These are phyloP conservation scores for Sthenelais limicola DNA, from an alignment of 2,888 invertebrate species.

Conservation along the genomic window DNA sequence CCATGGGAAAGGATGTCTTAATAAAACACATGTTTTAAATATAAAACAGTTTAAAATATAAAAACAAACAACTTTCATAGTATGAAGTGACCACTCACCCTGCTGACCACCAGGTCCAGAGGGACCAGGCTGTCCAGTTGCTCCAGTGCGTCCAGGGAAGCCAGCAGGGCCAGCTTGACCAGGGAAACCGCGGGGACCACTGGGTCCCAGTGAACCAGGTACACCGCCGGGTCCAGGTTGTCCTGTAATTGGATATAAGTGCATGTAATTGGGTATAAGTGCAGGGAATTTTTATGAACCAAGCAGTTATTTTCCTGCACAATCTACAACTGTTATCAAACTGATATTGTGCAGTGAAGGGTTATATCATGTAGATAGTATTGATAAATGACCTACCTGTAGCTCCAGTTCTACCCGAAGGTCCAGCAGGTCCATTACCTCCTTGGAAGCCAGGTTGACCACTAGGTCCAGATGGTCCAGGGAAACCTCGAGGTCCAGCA, in stretches of 20 bases:
- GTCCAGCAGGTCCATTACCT: constrained; percentile 34
- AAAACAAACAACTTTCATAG: background rate
- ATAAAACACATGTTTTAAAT: background rate
- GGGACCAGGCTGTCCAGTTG: constrained; percentile 37
- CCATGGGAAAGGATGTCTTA: no score
- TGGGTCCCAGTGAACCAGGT: constrained; percentile 1
- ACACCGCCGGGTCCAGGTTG: constrained; percentile 18
- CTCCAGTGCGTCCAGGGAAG: constrained; percentile 37
- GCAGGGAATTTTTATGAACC: no score
- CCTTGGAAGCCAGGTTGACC: constrained; percentile 35
- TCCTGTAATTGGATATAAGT: no score
- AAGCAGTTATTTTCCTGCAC: no score
- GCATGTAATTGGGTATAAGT: no score
- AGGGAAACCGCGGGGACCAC: constrained; percentile 30
- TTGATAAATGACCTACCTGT: no score
- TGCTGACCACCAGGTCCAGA: constrained; percentile 38
- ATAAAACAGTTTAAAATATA: background rate
- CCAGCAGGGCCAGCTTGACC: constrained; percentile 57
- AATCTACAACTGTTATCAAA: no score
- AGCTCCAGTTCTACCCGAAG: constrained; percentile 38
- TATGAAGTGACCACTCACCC: background rate
- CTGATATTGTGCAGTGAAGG: no score
- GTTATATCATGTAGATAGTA: no score
- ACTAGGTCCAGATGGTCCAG: constrained; percentile 15
- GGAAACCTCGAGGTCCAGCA: constrained; percentile 24